A percentile compares a stretch with the other conserved stretches of the same genome.
These are phyloP conservation scores for Sinopyrophorus schimmeli DNA, from an alignment of 2,888 invertebrate species.

Conservation along the genomic window DNA sequence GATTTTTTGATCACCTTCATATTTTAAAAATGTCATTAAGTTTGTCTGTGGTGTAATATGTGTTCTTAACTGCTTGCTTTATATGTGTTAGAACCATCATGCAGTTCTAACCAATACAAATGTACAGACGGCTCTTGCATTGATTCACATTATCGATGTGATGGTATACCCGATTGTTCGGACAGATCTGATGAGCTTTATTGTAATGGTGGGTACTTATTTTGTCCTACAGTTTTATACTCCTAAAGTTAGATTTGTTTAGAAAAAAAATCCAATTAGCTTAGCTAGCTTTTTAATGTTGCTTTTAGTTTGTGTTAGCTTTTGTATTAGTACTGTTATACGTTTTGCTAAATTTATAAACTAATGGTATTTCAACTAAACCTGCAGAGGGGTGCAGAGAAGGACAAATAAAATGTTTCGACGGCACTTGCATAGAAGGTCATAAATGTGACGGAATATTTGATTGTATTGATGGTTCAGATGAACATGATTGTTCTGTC, in stretches of 20 bases:
- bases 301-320: no score
- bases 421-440: conserved; percentile 45
- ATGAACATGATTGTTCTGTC: conserved; percentile 54
- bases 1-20: no score
- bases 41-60: conserved; percentile 12
- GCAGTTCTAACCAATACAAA: conserved; percentile 61
- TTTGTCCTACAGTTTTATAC: no score
- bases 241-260: no score
- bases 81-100: conserved; percentile 52
- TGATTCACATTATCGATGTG: conserved; percentile 56
- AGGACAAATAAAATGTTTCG: conserved; percentile 37
- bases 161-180: conserved; percentile 58
- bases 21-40: no score
- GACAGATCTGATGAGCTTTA: conserved; percentile 60
- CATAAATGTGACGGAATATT: conserved; percentile 61
- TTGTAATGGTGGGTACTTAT: conserved; percentile 50
- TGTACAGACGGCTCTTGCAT: conserved; percentile 68
- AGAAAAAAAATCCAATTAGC: no score
- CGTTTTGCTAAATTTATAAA: no score
- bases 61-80: conserved; percentile 24
- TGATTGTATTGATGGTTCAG: conserved; percentile 64
- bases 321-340: no score
- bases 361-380: conserved; percentile 23
- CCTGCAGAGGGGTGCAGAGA: conserved; percentile 20
- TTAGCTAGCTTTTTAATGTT: no score